A percentile compares a stretch with the other conserved stretches of the same genome.
Evolutionary conservation across 2,113 vertebrate species (phyloP).

Genomic region (Lichenostomus cassidix): DNA sequence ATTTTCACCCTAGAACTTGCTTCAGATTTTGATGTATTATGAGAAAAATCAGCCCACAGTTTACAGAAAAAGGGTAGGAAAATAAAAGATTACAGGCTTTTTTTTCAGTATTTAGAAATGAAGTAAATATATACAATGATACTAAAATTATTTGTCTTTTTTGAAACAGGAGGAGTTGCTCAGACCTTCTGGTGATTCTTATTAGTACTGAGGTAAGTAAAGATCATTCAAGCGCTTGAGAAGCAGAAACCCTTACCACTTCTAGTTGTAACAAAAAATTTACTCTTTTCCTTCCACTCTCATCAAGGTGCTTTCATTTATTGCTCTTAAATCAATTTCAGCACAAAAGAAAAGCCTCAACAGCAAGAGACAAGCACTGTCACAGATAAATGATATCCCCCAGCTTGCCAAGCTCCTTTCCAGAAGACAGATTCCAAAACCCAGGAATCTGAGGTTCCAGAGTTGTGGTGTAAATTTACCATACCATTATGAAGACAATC

Average conservation of each 20-base stretch:
- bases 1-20: neutral
- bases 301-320: neutral
- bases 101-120: neutral
- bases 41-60: neutral
- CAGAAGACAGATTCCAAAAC: neutral
- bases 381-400: fast-evolving
- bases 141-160: neutral
- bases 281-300: neutral
- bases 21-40: neutral
- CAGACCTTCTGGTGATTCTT: neutral
- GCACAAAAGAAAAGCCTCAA: neutral
- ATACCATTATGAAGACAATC: fast-evolving
- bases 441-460: neutral
- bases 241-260: neutral
- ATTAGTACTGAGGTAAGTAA: neutral
- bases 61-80: neutral
- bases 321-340: neutral
- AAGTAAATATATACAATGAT: neutral
- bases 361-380: neutral
- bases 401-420: neutral
- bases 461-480: neutral
- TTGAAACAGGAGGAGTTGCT: neutral
- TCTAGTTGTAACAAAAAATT: neutral
- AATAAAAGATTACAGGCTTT: neutral
- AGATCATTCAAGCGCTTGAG: neutral